A percentile compares a stretch with the other conserved stretches of the same genome.
Evolutionary conservation across 2,888 invertebrate genomes (phyloP).

Genomic region (Pollenia amentaria): DNA sequence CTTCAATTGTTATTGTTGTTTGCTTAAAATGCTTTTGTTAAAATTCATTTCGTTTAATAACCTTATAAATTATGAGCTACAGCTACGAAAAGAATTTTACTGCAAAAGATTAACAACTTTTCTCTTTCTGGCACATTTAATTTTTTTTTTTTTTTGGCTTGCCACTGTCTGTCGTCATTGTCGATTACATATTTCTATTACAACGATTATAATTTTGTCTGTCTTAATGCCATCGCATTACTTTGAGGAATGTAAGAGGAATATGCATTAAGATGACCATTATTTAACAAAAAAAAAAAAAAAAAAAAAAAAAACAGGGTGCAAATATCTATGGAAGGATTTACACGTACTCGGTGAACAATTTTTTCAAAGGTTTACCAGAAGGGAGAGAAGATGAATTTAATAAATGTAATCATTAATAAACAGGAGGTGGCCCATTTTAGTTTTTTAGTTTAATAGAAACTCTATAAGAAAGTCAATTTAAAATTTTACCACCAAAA

Average conservation of each 20-base stretch:
- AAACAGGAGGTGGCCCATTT: neutral
- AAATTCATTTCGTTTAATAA: constrained; percentile 65
- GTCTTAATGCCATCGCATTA: constrained; percentile 49
- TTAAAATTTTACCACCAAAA: too few relatives aligned
- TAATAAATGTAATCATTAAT: neutral
- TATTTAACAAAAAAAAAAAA: neutral
- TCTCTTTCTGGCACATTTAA: neutral
- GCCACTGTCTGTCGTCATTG: neutral
- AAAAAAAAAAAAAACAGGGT: constrained; percentile 23
- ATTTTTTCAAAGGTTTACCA: neutral
- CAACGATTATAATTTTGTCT: constrained; percentile 48
- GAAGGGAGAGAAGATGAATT: neutral
- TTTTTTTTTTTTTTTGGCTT: neutral
- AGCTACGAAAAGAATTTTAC: constrained; percentile 64
- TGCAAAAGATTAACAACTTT: constrained; percentile 72
- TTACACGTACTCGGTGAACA: constrained; percentile 26
- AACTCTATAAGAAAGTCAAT: too few relatives aligned
- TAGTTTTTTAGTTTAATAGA: too few relatives aligned
- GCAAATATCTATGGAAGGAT: constrained; percentile 36
- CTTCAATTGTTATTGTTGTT: constrained; percentile 4
- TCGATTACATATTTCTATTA: constrained; percentile 36
- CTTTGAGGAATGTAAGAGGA: constrained; percentile 18
- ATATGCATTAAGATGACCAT: constrained; percentile 61
- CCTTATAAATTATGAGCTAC: constrained; percentile 67
- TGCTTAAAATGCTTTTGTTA: constrained; percentile 36